Conservation (phyloP, 2,888 invertebrate species). For the Lochmaea capreae region DNA sequence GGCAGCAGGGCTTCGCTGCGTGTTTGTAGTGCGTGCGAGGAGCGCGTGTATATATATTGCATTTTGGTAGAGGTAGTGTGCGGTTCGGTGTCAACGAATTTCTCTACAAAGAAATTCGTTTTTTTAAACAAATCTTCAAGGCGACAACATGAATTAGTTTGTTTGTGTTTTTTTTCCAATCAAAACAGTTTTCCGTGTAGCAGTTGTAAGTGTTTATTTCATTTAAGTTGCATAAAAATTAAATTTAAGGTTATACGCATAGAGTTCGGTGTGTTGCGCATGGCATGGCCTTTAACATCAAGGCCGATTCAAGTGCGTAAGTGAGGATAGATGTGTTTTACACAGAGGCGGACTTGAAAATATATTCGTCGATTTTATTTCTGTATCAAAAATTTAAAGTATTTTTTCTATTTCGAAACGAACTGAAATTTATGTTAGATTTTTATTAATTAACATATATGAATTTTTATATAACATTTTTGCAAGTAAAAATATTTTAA, state of each 20-base stretch:
- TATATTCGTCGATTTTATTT: no score
- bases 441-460: neutral
- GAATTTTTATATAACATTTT: no score
- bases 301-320: conserved; percentile 53
- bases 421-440: neutral
- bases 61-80: conserved; percentile 43
- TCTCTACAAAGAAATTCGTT: conserved; percentile 26
- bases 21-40: conserved; percentile 46
- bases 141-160: conserved; percentile 20
- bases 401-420: neutral
- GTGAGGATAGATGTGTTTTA: conserved; percentile 18
- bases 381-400: no score
- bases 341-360: conserved; percentile 24
- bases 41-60: conserved; percentile 49
- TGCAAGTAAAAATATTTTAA: no score
- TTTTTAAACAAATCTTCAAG: neutral
- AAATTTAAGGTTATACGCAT: conserved; percentile 34
- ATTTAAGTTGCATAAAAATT: conserved; percentile 26
- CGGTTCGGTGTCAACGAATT: conserved; percentile 31
- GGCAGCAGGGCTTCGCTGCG: conserved; percentile 41
- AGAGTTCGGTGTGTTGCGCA: conserved; percentile 37
- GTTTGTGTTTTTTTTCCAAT: neutral
- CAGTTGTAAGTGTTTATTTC: conserved; percentile 22
- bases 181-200: neutral
- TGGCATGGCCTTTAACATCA: conserved; percentile 55